Conservation (phyloP, 2,113 vertebrate species). For the Madoqua kirkii region DNA sequence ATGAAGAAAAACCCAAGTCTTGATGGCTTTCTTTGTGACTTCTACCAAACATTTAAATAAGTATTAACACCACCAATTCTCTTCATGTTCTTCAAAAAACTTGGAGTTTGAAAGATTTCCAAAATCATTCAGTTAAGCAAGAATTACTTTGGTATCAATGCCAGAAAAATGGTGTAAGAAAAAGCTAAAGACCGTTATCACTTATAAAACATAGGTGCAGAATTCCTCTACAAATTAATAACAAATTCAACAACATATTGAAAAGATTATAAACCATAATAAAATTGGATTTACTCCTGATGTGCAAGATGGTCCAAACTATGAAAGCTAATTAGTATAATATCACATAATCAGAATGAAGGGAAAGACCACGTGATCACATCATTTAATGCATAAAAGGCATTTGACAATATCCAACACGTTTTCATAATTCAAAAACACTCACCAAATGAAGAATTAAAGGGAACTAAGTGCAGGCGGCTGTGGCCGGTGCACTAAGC, state of each 20-base stretch:
- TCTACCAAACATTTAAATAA: background rate
- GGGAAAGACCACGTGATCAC: background rate
- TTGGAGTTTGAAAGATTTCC: background rate
- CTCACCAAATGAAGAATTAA: background rate
- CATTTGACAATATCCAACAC: background rate
- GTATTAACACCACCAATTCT: background rate
- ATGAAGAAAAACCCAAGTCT: background rate
- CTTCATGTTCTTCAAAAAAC: background rate
- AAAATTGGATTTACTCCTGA: background rate
- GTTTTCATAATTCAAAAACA: background rate
- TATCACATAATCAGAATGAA: background rate
- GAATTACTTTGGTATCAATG: background rate
- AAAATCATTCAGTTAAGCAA: background rate
- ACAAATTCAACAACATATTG: background rate
- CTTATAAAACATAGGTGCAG: background rate
- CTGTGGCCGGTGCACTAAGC: no score
- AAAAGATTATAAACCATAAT: background rate
- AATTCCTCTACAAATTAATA: background rate
- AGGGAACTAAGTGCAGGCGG: background rate
- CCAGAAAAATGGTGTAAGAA: background rate
- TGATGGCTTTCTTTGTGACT: background rate
- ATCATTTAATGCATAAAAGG: background rate
- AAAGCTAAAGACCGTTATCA: background rate
- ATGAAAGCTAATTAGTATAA: background rate
- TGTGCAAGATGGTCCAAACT: background rate